These are phyloP conservation scores for Lacanobia oleracea DNA, from an alignment of 2,888 invertebrate species.

Conservation along the genomic window DNA sequence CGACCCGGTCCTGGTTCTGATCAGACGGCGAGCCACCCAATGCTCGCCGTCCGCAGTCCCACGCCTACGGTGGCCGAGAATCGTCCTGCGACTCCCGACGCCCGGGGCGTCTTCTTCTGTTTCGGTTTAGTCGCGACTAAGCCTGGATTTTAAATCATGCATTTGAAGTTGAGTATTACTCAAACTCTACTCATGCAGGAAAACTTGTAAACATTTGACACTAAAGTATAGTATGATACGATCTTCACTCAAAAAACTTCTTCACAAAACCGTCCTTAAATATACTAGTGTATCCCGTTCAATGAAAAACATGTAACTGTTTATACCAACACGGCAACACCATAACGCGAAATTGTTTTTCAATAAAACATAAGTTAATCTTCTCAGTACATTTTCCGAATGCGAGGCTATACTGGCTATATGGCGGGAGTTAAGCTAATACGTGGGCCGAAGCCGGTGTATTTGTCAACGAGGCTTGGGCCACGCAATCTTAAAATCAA, in stretches of 20 bases:
- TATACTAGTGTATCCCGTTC: not conserved
- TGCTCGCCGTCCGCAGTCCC: too few relatives aligned
- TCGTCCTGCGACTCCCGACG: too few relatives aligned
- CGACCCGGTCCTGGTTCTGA: too few relatives aligned
- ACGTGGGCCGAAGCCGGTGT: conserved; percentile 79
- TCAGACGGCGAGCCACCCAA: too few relatives aligned
- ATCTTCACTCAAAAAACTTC: not conserved
- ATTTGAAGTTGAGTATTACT: not conserved
- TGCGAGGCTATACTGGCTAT: conserved; percentile 54
- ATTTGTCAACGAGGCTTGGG: conserved; percentile 87
- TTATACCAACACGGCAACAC: conserved; percentile 14
- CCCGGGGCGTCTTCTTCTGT: too few relatives aligned
- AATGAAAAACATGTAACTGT: conserved; percentile 11
- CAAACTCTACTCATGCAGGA: too few relatives aligned
- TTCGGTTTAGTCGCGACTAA: too few relatives aligned
- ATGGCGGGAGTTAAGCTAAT: conserved; percentile 73
- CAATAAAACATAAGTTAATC: conserved; percentile 58
- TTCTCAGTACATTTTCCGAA: conserved; percentile 62
- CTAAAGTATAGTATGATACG: not conserved
- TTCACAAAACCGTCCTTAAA: not conserved
- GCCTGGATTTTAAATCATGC: too few relatives aligned
- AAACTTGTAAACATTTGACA: too few relatives aligned
- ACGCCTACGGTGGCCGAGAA: too few relatives aligned
- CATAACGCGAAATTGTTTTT: conserved; percentile 40
- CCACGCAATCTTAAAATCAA: conserved; percentile 89